Evolutionary conservation across 2,797 vertebrate genomes (phyloP).

Genomic region (Poeciliopsis presidionis): DNA sequence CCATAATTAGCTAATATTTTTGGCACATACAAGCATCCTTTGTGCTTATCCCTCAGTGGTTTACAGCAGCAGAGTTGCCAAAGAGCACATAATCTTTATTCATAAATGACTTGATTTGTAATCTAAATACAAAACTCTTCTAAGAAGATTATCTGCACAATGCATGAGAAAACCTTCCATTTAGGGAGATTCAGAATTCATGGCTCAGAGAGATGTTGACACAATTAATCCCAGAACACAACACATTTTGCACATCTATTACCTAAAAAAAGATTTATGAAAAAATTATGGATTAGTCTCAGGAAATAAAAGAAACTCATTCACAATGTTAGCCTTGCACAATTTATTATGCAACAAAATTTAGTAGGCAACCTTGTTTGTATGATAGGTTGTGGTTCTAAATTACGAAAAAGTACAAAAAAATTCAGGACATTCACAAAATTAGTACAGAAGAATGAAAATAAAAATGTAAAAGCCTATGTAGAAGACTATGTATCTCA

Average conservation of each 20-base stretch:
- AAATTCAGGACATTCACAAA: neutral
- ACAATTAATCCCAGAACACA: constrained; percentile 21
- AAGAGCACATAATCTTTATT: constrained; percentile 45
- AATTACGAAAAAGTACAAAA: neutral
- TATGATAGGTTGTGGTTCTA: neutral
- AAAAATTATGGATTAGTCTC: neutral
- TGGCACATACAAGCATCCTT: constrained; percentile 16
- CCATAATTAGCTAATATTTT: constrained; percentile 15
- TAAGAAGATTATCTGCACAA: constrained; percentile 54
- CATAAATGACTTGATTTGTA: constrained; percentile 40
- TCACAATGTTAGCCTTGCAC: neutral
- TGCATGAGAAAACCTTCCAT: constrained; percentile 36
- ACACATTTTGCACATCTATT: neutral
- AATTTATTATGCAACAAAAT: neutral
- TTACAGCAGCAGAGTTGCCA: constrained; percentile 22
- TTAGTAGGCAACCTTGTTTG: neutral
- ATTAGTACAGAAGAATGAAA: neutral
- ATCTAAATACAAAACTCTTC: constrained; percentile 55
- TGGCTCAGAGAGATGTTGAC: constrained; percentile 30
- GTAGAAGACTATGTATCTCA: neutral
- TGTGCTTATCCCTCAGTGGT: constrained; percentile 25
- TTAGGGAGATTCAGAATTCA: constrained; percentile 22
- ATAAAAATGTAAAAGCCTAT: neutral
- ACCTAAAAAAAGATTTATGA: neutral
- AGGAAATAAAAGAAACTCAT: constrained; percentile 1